These are phyloP conservation scores for Pteromalus puparum DNA, from an alignment of 1,140 invertebrate species.

Conservation along the genomic window DNA sequence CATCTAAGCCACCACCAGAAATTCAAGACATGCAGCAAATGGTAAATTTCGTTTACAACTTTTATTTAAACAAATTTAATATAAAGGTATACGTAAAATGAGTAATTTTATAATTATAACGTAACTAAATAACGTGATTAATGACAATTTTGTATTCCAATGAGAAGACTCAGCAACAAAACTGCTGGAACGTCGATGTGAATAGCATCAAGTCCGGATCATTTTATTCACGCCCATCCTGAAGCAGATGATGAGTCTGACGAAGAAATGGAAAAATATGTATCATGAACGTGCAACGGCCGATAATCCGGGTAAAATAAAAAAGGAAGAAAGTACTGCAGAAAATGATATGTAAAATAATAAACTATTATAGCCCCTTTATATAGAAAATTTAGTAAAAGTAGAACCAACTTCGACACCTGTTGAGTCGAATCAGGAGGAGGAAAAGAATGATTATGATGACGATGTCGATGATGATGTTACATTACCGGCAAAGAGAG, in stretches of 20 bases:
- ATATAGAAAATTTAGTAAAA: slow-evolving; percentile 68
- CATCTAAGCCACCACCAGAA: slow-evolving; percentile 70
- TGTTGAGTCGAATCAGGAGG: background rate
- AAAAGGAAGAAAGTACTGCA: slow-evolving; percentile 33
- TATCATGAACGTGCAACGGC: background rate
- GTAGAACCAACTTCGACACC: slow-evolving; percentile 47
- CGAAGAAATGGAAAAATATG: slow-evolving; percentile 66
- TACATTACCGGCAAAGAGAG: background rate
- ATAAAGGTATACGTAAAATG: slow-evolving; percentile 76
- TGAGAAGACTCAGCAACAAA: slow-evolving; percentile 70
- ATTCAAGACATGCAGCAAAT: slow-evolving; percentile 94
- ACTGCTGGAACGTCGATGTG: slow-evolving; percentile 75
- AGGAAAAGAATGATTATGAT: background rate
- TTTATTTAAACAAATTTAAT: slow-evolving; percentile 88
- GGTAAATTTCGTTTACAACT: slow-evolving; percentile 93
- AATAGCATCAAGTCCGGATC: slow-evolving; percentile 63
- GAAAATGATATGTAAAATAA: background rate
- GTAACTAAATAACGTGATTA: background rate
- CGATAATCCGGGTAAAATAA: slow-evolving; percentile 23
- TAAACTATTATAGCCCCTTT: slow-evolving; percentile 43
- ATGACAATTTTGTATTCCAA: slow-evolving; percentile 41
- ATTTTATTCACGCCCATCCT: slow-evolving; percentile 76
- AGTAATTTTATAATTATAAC: background rate
- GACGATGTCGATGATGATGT: background rate
- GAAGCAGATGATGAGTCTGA: slow-evolving; percentile 76